phyloP scores from a whole-genome alignment of 1,140 invertebrate species.

The Odontomachus brunneus region DNA sequence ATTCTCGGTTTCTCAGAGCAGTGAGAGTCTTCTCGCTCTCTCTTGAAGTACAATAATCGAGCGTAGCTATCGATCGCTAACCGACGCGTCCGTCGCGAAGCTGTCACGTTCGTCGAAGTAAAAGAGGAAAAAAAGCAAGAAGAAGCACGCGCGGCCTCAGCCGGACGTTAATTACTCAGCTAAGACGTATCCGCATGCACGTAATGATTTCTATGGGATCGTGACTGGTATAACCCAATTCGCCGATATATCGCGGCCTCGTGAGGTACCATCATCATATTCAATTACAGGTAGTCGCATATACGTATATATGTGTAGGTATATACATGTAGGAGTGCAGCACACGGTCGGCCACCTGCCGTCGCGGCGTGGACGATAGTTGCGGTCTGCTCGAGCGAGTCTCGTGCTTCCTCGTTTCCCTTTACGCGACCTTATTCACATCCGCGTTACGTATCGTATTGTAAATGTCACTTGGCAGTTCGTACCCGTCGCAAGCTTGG shows the following conservation, averaged over 20 bases:
- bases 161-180: background rate
- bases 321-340: no score
- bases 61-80: slow-evolving; percentile 6
- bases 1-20: background rate
- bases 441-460: background rate
- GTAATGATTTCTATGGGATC: slow-evolving; percentile 47
- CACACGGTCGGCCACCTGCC: slow-evolving; percentile 53
- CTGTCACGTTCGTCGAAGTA: background rate
- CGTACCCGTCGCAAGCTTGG: no score
- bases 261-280: slow-evolving; percentile 21
- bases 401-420: slow-evolving; percentile 13
- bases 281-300: slow-evolving; percentile 55
- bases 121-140: slow-evolving; percentile 9
- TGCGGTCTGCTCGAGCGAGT: slow-evolving; percentile 2
- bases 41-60: slow-evolving; percentile 23
- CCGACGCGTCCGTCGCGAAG: background rate
- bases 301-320: no score
- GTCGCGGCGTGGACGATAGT: background rate
- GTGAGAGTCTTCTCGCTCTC: background rate
- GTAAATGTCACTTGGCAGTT: no score
- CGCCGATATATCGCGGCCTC: slow-evolving; percentile 38
- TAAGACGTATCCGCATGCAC: slow-evolving; percentile 5
- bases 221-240: slow-evolving; percentile 67
- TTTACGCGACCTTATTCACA: background rate
- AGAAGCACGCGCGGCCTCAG: background rate